Conservation (phyloP, 2,797 vertebrate species). For the Notolabrus celidotus region DNA sequence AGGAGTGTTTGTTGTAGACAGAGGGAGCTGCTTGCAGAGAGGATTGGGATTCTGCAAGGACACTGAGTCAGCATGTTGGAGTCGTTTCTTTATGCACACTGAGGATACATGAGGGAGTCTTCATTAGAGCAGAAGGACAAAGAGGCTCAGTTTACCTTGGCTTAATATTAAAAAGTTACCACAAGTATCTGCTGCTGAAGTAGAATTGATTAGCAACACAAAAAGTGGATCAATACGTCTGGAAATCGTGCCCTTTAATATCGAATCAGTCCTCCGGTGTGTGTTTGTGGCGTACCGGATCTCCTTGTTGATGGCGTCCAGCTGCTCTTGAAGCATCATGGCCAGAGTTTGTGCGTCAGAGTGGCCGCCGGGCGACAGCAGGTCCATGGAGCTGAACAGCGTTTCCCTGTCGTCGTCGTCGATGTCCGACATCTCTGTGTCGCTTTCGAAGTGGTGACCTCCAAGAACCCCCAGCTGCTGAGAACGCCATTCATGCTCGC, state of each 20-base stretch:
- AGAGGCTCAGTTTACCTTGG: conserved; percentile 1
- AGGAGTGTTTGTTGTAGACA: not conserved
- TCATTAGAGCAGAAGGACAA: too few species aligned
- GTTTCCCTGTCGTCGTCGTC: conserved; percentile 98
- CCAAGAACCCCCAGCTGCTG: conserved; percentile 93
- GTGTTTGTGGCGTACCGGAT: conserved; percentile 87
- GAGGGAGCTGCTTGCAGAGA: not conserved
- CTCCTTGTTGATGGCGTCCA: conserved; percentile 99
- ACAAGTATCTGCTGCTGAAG: conserved; percentile 3
- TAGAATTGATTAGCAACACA: conserved; percentile 25
- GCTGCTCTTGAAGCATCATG: conserved; percentile 99
- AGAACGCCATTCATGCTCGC: conserved; percentile 96
- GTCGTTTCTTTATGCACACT: too few species aligned
- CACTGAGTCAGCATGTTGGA: too few species aligned
- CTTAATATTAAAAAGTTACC: conserved; percentile 11
- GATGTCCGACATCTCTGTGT: conserved; percentile 99
- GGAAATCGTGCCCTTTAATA: conserved; percentile 5
- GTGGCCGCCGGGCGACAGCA: conserved; percentile 96
- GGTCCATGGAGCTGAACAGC: conserved; percentile 97
- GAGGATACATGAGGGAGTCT: too few species aligned
- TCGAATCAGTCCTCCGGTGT: conserved; percentile 1
- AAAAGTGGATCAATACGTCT: conserved; percentile 31
- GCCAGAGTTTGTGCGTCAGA: conserved; percentile 98
- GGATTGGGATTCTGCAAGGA: too few species aligned
- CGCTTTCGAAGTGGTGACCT: conserved; percentile 95